Percentiles rank a stretch among this genome's conserved stretches.
These are phyloP conservation scores for Epinephelus coioides DNA, from an alignment of 2,797 vertebrate species.

Conservation along the genomic window DNA sequence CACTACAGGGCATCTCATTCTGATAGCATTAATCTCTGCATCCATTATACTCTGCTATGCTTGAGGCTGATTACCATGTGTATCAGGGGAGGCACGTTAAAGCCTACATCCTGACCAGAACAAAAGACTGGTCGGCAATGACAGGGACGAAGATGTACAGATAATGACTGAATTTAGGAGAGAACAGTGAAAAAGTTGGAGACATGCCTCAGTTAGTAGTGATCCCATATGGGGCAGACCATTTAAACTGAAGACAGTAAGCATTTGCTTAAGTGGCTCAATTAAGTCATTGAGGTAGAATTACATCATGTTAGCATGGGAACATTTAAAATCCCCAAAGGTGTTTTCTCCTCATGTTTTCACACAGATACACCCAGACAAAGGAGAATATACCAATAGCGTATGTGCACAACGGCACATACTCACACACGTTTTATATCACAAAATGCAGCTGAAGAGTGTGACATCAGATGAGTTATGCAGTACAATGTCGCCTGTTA, in stretches of 20 bases:
- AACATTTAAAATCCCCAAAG: constrained; percentile 47
- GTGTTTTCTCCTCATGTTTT: constrained; percentile 27
- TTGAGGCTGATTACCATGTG: background rate
- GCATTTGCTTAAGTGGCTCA: constrained; percentile 56
- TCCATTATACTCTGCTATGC: background rate
- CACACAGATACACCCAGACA: constrained; percentile 23
- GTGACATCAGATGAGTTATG: constrained; percentile 73
- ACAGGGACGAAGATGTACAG: background rate
- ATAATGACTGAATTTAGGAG: constrained; percentile 2
- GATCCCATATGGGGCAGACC: constrained; percentile 36
- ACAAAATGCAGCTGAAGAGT: constrained; percentile 37
- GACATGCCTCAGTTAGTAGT: constrained; percentile 25
- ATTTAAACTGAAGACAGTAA: constrained; percentile 50
- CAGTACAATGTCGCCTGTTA: constrained; percentile 53
- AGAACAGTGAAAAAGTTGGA: constrained; percentile 5
- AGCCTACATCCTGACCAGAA: background rate
- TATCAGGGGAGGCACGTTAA: background rate
- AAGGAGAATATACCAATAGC: background rate
- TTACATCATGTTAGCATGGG: constrained; percentile 55
- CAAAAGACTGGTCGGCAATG: background rate
- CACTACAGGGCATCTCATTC: background rate
- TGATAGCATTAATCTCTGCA: background rate
- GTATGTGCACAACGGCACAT: constrained; percentile 13
- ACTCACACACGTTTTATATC: constrained; percentile 39
- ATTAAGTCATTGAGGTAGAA: constrained; percentile 56